Base-by-base conservation (phyloP, 2,113 vertebrate genomes). In the Melanerpes formicivorus region DNA sequence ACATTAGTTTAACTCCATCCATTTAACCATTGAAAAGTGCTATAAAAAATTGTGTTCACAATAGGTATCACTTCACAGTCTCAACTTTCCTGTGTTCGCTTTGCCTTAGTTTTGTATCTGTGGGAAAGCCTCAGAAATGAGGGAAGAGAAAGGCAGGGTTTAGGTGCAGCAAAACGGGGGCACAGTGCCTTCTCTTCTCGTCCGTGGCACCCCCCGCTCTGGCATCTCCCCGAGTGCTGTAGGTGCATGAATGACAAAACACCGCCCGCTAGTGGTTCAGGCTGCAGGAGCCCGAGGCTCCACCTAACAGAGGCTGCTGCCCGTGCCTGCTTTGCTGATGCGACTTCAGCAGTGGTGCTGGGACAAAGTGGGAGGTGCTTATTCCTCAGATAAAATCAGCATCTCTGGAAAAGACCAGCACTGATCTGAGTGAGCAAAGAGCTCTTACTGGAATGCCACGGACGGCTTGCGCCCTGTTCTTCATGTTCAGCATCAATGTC, bases 231-330 rank as follows among this genome's bases (percentile, higher is more conserved):
- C 32, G 3, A 18, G 14, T 2, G 32, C 15, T 11, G 37, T 1
- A 1, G 10, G 48, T 4, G 22, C 60, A 75, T 23, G 91, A 50
- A 23, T 65, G 87, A 63, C 93, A n/a, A 13, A 12, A 82, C 66
- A 86, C 23, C 56, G 81, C 97, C 96, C 90, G 88, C 97, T 97
- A 50, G 96, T 69, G 97, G 29, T 1, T 5, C 6, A 48, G 46
- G 58, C 44, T 73, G 27, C 26, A 7, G 65, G 8, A 88, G 80
- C 67, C 67, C 12, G 3, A 21, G 66, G 15, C 12, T 9, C 6
- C 0, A 5, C 78, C 19, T 8, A 46, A 65, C 56, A 22, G 42
- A 7, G 48, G 9, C 32, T 32, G 54, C 30, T 80, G 19, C 67
- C 15, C 6, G 0, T 9, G 2, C 13, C 30, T 37, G 77, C 80